Evolutionary conservation across 2,797 vertebrate genomes (phyloP).

Genomic region (Sebastes hubbsi): DNA sequence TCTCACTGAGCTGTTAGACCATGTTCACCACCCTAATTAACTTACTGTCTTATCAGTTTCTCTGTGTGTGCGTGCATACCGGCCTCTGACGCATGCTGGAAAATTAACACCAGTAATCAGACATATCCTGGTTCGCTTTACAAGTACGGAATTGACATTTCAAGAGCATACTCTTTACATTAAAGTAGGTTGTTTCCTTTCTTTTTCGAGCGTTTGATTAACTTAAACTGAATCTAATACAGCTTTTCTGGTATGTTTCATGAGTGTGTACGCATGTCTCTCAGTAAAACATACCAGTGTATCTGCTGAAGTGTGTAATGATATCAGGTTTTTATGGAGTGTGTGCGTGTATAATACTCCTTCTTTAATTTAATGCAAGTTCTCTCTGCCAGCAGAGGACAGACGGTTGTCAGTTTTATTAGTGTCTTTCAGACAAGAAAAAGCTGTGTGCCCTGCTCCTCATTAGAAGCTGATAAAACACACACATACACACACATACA

Average conservation of each 20-base stretch:
- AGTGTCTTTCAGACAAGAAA: slow-evolving; percentile 75
- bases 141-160: neutral
- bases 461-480: slow-evolving; percentile 69
- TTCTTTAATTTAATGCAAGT: slow-evolving; percentile 37
- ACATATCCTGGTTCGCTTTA: neutral
- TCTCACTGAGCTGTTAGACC: slow-evolving; percentile 75
- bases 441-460: slow-evolving; percentile 74
- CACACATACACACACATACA: slow-evolving; percentile 34
- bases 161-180: neutral
- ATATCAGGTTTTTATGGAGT: slow-evolving; percentile 40
- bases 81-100: slow-evolving; percentile 8
- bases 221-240: neutral
- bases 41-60: slow-evolving; percentile 77
- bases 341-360: slow-evolving; percentile 34
- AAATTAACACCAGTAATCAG: slow-evolving; percentile 40
- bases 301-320: slow-evolving; percentile 10
- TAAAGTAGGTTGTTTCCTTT: neutral
- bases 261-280: neutral
- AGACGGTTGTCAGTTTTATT: slow-evolving; percentile 76
- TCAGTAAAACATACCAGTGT: neutral
- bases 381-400: slow-evolving; percentile 50
- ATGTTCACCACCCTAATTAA: slow-evolving; percentile 81
- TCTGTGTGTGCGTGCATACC: slow-evolving; percentile 24
- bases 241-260: neutral
- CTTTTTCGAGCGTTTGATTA: neutral